phyloP scores from a whole-genome alignment of 1,140 invertebrate species.

The Achroia grisella region DNA sequence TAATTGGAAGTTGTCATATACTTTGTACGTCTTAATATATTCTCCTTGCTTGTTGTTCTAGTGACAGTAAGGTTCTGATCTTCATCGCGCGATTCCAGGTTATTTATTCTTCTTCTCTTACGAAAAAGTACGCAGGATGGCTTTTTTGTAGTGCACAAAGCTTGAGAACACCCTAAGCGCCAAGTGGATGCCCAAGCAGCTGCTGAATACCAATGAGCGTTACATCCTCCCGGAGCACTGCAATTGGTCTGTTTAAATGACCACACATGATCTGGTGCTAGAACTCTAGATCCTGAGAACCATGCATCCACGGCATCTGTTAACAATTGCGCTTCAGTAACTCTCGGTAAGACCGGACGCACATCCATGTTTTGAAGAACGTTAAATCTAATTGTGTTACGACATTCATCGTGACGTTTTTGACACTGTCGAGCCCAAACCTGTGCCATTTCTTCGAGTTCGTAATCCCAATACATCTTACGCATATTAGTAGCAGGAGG shows the following conservation, averaged over 20 bases:
- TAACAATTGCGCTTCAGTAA: constrained; percentile 56
- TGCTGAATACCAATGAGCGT: constrained; percentile 54
- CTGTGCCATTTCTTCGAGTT: constrained; percentile 57
- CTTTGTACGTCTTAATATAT: constrained; percentile 42
- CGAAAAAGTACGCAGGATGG: constrained; percentile 42
- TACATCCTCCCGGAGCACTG: constrained; percentile 49
- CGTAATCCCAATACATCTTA: constrained; percentile 65
- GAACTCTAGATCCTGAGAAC: constrained; percentile 50
- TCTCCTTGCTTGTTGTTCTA: constrained; percentile 23
- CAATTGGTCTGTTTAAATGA: constrained; percentile 50
- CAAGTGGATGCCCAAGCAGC: constrained; percentile 60
- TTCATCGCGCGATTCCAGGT: background rate
- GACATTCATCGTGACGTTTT: constrained; percentile 58
- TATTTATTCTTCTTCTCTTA: constrained; percentile 20
- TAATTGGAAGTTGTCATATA: constrained; percentile 26
- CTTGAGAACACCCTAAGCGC: constrained; percentile 58
- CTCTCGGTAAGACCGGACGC: constrained; percentile 38
- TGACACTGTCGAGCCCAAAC: constrained; percentile 61
- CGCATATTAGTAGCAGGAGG: constrained; percentile 62
- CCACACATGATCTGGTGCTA: constrained; percentile 48
- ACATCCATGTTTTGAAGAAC: constrained; percentile 64
- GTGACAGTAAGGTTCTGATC: constrained; percentile 18
- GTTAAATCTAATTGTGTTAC: constrained; percentile 58
- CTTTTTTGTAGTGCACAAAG: constrained; percentile 45
- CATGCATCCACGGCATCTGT: constrained; percentile 55